A percentile compares a stretch with the other conserved stretches of the same genome.
phyloP scores from a whole-genome alignment of 2,113 vertebrate genomes.

The Arenaria interpres region DNA sequence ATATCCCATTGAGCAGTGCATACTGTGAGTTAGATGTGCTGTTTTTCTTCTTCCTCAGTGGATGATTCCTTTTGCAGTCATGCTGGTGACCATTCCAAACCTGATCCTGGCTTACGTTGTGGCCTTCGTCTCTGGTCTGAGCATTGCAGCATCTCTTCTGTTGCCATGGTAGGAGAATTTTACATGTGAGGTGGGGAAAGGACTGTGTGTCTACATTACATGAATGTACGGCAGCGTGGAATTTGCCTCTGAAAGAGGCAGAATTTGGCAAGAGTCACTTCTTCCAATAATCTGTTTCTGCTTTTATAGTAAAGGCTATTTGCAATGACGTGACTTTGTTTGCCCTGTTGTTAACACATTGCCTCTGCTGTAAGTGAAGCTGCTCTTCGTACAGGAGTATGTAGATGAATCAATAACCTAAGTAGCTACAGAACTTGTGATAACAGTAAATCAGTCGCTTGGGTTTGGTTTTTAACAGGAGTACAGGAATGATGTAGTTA shows the following conservation, averaged over 20 bases:
- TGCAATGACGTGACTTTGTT: background rate
- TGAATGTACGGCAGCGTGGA: background rate
- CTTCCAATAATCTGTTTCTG: background rate
- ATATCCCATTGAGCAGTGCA: background rate
- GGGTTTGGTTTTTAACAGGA: background rate
- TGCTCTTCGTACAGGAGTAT: background rate
- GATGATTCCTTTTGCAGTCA: constrained; percentile 91
- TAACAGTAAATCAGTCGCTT: background rate
- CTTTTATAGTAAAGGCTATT: background rate
- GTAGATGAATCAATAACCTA: background rate
- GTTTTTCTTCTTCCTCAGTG: constrained; percentile 75
- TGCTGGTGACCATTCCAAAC: constrained; percentile 89
- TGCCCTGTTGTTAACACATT: background rate
- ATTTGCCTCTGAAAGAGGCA: background rate
- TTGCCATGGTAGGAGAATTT: constrained; percentile 88
- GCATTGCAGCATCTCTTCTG: constrained; percentile 90
- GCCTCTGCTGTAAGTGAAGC: background rate
- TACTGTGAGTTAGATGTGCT: background rate
- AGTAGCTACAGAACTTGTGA: background rate
- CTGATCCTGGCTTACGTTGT: constrained; percentile 86
- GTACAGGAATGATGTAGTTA: background rate
- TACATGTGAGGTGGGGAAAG: background rate
- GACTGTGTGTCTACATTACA: background rate
- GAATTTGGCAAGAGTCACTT: background rate
- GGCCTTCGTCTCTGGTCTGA: constrained; percentile 90